A percentile compares a stretch with the other conserved stretches of the same genome.
Evolutionary conservation across 2,888 invertebrate genomes (phyloP).

Genomic region (Blastobasis lacticolella): DNA sequence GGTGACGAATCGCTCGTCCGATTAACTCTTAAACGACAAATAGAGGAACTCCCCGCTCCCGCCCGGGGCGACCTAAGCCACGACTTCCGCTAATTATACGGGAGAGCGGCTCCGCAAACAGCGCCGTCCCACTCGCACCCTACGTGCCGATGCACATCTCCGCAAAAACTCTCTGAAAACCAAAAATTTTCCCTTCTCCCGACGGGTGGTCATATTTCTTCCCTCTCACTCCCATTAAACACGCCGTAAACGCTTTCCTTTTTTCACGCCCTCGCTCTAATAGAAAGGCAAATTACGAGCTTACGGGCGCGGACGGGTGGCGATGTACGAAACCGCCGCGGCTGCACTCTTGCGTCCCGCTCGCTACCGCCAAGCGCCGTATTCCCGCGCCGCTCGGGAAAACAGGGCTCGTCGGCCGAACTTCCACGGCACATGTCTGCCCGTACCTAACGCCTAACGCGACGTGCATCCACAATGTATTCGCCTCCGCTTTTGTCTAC

Average conservation of each 20-base stretch:
- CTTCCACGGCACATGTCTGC: conserved; percentile 62
- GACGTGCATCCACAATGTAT: too few relatives aligned
- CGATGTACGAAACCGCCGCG: conserved; percentile 70
- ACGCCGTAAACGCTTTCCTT: conserved; percentile 75
- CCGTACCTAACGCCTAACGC: conserved; percentile 17
- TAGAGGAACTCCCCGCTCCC: conserved; percentile 66
- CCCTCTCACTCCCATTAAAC: conserved; percentile 74
- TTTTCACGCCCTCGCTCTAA: conserved; percentile 75
- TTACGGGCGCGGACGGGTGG: conserved; percentile 74
- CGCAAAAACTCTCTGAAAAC: conserved; percentile 71
- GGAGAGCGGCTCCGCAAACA: conserved; percentile 55
- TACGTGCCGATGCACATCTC: conserved; percentile 67
- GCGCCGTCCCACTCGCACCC: conserved; percentile 59
- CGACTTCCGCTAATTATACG: conserved; percentile 72
- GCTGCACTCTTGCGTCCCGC: conserved; percentile 50
- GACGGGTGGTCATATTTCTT: conserved; percentile 71
- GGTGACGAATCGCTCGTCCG: conserved; percentile 72
- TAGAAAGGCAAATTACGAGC: conserved; percentile 76
- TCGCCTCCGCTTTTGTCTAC: too few relatives aligned
- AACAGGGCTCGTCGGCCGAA: conserved; percentile 63
- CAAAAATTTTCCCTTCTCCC: conserved; percentile 70
- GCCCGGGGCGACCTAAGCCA: conserved; percentile 69
- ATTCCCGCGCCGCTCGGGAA: conserved; percentile 49
- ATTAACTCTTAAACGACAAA: conserved; percentile 75
- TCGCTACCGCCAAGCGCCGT: conserved; percentile 42